A percentile compares a stretch with the other conserved stretches of the same genome.
These are phyloP conservation scores for Leptopilina boulardi DNA, from an alignment of 1,140 invertebrate genomes.

Conservation along the genomic window DNA sequence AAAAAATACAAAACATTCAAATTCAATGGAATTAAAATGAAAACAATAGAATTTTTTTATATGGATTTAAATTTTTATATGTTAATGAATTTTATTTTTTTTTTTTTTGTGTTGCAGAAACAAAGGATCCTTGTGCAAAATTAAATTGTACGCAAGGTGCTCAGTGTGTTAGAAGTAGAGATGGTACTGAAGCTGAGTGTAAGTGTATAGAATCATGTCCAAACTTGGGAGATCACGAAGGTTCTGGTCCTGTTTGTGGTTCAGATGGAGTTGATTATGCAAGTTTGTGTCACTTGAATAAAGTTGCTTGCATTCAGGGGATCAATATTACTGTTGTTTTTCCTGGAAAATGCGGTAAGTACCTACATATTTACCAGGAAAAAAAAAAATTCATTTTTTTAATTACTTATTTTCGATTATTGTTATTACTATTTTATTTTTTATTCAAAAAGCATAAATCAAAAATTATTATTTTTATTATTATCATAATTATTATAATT, in stretches of 20 bases:
- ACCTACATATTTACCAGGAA: neutral
- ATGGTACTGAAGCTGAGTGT: slow-evolving; percentile 84
- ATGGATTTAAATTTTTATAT: too few species aligned
- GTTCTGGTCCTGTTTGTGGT: slow-evolving; percentile 85
- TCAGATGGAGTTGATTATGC: slow-evolving; percentile 85
- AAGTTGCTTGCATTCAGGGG: slow-evolving; percentile 84
- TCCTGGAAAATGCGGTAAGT: slow-evolving; percentile 92
- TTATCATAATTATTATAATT: too few species aligned
- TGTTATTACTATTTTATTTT: too few species aligned
- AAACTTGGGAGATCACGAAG: slow-evolving; percentile 87
- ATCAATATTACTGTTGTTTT: slow-evolving; percentile 90
- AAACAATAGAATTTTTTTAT: too few species aligned
- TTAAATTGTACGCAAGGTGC: slow-evolving; percentile 85
- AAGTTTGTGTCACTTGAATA: slow-evolving; percentile 88
- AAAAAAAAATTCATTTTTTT: too few species aligned
- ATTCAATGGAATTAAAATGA: too few species aligned
- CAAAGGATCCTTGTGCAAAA: slow-evolving; percentile 85
- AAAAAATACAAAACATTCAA: too few species aligned
- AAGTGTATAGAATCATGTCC: slow-evolving; percentile 86
- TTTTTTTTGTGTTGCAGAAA: slow-evolving; percentile 81
- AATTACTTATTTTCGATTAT: too few species aligned
- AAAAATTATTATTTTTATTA: too few species aligned
- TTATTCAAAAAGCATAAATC: too few species aligned
- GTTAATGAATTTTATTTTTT: neutral
- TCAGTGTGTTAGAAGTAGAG: slow-evolving; percentile 84